Base-by-base conservation (phyloP, 1,140 invertebrate genomes). In the Drosophila ohnishii region DNA sequence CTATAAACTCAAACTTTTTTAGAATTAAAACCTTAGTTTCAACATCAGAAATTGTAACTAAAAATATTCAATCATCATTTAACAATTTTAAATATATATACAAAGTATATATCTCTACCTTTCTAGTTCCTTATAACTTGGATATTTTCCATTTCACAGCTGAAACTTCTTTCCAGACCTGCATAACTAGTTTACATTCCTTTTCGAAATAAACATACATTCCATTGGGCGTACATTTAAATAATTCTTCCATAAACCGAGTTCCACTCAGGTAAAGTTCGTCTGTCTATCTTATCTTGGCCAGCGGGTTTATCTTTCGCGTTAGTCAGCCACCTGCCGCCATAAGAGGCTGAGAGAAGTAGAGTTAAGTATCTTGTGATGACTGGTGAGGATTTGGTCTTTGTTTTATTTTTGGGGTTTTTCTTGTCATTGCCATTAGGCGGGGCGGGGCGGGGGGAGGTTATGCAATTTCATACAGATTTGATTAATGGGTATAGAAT, bases 311-410 rank as follows among this genome's bases (percentile, higher is more conserved):
- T 63, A 75, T 72, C 61, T 64, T 22, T 45, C 3, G 58, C 19
- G 34, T 75, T 75, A 75, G 72, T 75, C 72, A 75, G 72, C 71
- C 61, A 11, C n/a, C 37, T 13, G 34, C 50, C 59, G 34, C 50
- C 59, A 64, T 32, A 72, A 48, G 45, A 37, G 42, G 16, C 39
- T 64, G 10, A 35, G 16, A 19, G 19, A 19, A 19, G n/a, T 6
- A 42, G 40, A 60, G 50, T 32, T 66, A 56, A 75, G 73, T 66
- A 58, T 60, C 61, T 75, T 32, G 53, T 8, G 40, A 75, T 75
- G 73, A 75, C 61, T 59, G 25, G 53, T 57, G 19, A 19, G 39
- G 45, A 44, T 51, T 71, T 51, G 0, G 73, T 59, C 47, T 66
- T 65, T 65, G 39, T 62, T 56, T 63, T 22, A 1, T 37, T 60